Evolutionary conservation across 2,797 vertebrate genomes (phyloP).

Genomic region (Acipenser transmontanus): DNA sequence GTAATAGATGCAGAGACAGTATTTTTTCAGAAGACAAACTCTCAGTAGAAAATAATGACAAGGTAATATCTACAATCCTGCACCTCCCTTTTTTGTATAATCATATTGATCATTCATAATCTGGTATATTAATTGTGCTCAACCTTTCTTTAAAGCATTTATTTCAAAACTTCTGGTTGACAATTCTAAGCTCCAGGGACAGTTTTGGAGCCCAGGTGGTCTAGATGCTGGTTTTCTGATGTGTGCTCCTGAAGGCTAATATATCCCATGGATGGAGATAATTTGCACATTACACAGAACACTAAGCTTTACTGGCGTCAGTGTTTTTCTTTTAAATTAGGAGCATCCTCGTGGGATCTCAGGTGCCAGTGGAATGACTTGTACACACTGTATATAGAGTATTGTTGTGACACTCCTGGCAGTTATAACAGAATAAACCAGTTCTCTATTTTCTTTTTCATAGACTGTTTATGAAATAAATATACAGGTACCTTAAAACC

Average conservation of each 20-base stretch:
- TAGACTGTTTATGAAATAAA: too few relatives aligned
- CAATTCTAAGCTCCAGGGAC: slow-evolving; percentile 7
- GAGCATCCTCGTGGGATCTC: not conserved
- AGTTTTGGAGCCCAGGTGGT: slow-evolving; percentile 12
- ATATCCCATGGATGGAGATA: slow-evolving; percentile 14
- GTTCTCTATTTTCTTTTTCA: too few relatives aligned
- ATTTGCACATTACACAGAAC: slow-evolving; percentile 14
- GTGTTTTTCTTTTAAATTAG: not conserved
- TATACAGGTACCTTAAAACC: too few relatives aligned
- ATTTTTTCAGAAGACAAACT: too few relatives aligned
- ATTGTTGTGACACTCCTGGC: too few relatives aligned
- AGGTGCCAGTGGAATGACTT: not conserved
- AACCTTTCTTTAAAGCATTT: too few relatives aligned
- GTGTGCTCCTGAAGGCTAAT: slow-evolving; percentile 20
- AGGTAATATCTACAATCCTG: too few relatives aligned
- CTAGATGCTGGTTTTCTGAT: slow-evolving; percentile 19
- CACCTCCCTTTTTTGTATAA: not conserved
- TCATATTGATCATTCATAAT: not conserved
- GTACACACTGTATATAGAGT: not conserved
- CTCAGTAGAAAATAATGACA: too few relatives aligned
- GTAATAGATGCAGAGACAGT: too few relatives aligned
- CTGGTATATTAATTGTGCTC: too few relatives aligned
- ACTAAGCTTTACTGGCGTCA: not conserved
- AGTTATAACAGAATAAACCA: too few relatives aligned
- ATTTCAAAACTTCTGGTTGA: too few relatives aligned